phyloP scores from a whole-genome alignment of 2,888 invertebrate species.

The Hemistola chrysoprasaria region DNA sequence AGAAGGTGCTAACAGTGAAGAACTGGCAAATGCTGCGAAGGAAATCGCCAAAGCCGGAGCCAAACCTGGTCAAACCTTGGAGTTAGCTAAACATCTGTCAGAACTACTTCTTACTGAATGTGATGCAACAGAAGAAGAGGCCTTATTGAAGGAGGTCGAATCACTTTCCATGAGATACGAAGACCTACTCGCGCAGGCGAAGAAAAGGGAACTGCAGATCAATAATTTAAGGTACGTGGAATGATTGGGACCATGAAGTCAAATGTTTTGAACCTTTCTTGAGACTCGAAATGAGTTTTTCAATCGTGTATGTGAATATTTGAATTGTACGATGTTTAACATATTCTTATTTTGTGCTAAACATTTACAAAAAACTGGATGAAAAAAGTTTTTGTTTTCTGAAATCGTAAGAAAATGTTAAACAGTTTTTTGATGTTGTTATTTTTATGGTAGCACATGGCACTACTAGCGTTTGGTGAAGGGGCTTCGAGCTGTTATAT shows the following conservation, averaged over 20 bases:
- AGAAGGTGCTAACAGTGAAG: slow-evolving; percentile 80
- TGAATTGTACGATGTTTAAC: not conserved
- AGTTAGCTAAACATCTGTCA: slow-evolving; percentile 91
- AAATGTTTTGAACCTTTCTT: too few species aligned
- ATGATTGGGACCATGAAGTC: too few species aligned
- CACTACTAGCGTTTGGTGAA: slow-evolving; percentile 64
- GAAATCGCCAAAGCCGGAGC: slow-evolving; percentile 89
- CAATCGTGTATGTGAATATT: not conserved
- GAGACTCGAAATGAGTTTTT: not conserved
- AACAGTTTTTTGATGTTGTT: slow-evolving; percentile 41
- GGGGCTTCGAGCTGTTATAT: slow-evolving; percentile 51
- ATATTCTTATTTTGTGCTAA: too few species aligned
- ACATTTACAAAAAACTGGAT: too few species aligned
- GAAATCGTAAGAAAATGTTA: slow-evolving; percentile 16
- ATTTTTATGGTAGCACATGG: slow-evolving; percentile 61
- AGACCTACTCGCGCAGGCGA: slow-evolving; percentile 85
- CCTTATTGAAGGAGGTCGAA: slow-evolving; percentile 85
- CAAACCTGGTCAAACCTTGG: slow-evolving; percentile 90
- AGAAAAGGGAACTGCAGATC: slow-evolving; percentile 88
- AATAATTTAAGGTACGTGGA: slow-evolving; percentile 91
- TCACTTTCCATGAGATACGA: slow-evolving; percentile 86
- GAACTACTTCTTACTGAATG: slow-evolving; percentile 88
- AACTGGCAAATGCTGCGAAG: slow-evolving; percentile 84
- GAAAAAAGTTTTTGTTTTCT: too few species aligned
- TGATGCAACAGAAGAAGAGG: slow-evolving; percentile 85